Conservation (phyloP, 1,140 invertebrate species). For the Pararge aegeria region DNA sequence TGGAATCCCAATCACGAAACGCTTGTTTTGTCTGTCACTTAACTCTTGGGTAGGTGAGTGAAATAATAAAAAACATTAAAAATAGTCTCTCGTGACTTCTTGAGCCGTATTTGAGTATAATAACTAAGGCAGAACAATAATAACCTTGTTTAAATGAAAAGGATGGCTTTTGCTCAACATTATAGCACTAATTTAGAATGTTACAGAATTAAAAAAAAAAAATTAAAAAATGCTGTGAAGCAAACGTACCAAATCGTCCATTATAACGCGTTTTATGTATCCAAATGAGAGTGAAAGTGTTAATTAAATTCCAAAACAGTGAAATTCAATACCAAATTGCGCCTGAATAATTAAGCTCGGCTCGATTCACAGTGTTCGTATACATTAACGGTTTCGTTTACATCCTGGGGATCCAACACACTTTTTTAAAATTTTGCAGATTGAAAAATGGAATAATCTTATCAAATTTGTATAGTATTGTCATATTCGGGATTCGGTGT, state of each 20-base stretch:
- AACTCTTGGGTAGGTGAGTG: constrained; percentile 38
- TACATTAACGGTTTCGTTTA: constrained; percentile 28
- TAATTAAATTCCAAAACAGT: constrained; percentile 24
- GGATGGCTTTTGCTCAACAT: too few relatives aligned
- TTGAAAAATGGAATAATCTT: too few relatives aligned
- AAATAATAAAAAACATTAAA: too few relatives aligned
- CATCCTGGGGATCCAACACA: not conserved
- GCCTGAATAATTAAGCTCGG: constrained; percentile 30
- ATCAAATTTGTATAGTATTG: too few relatives aligned
- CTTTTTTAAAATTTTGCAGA: not conserved
- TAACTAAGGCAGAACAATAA: too few relatives aligned
- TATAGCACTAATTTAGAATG: too few relatives aligned
- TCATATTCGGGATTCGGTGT: too few relatives aligned
- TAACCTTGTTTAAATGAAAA: too few relatives aligned
- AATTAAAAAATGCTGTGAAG: too few relatives aligned
- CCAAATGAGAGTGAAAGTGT: constrained; percentile 14
- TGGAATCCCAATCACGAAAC: constrained; percentile 58
- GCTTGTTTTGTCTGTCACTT: constrained; percentile 42
- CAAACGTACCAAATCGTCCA: not conserved
- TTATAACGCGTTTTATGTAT: not conserved
- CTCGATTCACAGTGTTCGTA: constrained; percentile 26
- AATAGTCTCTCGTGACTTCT: too few relatives aligned
- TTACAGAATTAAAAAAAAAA: too few relatives aligned
- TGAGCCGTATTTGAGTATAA: constrained; percentile 16
- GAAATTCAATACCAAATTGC: constrained; percentile 23